These are phyloP conservation scores for Triplophysa rosa DNA, from an alignment of 2,113 vertebrate genomes.

Conservation along the genomic window DNA sequence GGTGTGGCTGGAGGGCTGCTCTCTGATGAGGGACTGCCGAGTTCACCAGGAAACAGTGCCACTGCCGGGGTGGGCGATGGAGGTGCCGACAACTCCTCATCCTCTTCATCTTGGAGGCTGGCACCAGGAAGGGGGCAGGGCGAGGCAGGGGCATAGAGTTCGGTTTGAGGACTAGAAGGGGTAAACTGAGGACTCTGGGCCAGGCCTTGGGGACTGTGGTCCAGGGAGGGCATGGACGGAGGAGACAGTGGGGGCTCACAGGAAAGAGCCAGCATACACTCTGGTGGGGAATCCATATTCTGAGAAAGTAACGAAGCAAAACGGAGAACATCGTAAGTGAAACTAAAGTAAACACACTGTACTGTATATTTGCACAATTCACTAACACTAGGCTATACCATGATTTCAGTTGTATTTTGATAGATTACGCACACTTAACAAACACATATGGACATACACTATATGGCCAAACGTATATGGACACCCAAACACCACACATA, in stretches of 20 bases:
- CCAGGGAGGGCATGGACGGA: slow-evolving; percentile 71
- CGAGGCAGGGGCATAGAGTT: slow-evolving; percentile 67
- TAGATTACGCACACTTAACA: too few relatives aligned
- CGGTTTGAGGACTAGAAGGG: slow-evolving; percentile 61
- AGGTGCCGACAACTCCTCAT: slow-evolving; percentile 63
- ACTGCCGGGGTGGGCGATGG: slow-evolving; percentile 71
- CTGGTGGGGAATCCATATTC: slow-evolving; percentile 80
- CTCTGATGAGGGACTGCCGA: slow-evolving; percentile 65
- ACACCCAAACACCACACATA: too few relatives aligned
- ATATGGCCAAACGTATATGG: too few relatives aligned
- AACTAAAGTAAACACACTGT: too few relatives aligned
- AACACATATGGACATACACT: too few relatives aligned
- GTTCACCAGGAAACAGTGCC: slow-evolving; percentile 71
- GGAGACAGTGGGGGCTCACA: slow-evolving; percentile 72
- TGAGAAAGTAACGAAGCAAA: slow-evolving; percentile 48
- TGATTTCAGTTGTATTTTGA: too few relatives aligned
- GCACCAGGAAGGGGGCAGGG: slow-evolving; percentile 62
- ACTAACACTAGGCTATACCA: too few relatives aligned
- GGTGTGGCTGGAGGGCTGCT: slow-evolving; percentile 67
- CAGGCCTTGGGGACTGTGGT: slow-evolving; percentile 72
- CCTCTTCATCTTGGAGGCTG: slow-evolving; percentile 56
- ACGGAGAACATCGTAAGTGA: neutral
- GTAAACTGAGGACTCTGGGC: slow-evolving; percentile 65
- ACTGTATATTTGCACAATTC: too few relatives aligned
- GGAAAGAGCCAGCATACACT: slow-evolving; percentile 75